Percentiles rank a stretch among this genome's conserved stretches.
Conservation (phyloP, 1,140 invertebrate species). For the Calycopis cecrops region DNA sequence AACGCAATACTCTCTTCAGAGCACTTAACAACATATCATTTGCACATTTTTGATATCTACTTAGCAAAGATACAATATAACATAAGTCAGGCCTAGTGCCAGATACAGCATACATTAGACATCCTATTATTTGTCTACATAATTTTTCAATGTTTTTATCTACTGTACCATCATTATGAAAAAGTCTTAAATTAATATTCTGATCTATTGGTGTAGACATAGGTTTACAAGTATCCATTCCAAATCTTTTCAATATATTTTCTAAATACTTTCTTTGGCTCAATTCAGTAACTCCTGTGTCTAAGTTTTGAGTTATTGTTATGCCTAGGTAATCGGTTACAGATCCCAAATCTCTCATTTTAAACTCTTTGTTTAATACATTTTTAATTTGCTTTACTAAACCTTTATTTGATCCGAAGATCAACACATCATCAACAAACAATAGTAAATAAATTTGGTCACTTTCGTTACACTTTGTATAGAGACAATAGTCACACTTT, state of each 20-base stretch:
- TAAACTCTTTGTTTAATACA: slow-evolving; percentile 45
- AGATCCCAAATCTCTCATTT: slow-evolving; percentile 48
- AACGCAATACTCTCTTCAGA: slow-evolving; percentile 34
- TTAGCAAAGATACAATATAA: slow-evolving; percentile 32
- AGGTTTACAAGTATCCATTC: slow-evolving; percentile 47
- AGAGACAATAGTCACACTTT: no score
- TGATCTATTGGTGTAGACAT: slow-evolving; percentile 41
- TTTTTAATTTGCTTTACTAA: slow-evolving; percentile 32
- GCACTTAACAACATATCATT: slow-evolving; percentile 25
- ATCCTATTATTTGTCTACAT: slow-evolving; percentile 35
- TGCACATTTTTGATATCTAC: slow-evolving; percentile 34
- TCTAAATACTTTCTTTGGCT: slow-evolving; percentile 46
- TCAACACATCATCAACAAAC: slow-evolving; percentile 56
- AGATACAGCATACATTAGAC: slow-evolving; percentile 36
- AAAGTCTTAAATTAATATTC: slow-evolving; percentile 32
- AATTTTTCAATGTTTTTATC: slow-evolving; percentile 27
- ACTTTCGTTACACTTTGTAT: no score
- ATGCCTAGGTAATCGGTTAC: slow-evolving; percentile 43
- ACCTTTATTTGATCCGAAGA: slow-evolving; percentile 31
- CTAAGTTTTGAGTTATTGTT: no score
- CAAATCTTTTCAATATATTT: slow-evolving; percentile 43
- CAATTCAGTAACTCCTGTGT: slow-evolving; percentile 31
- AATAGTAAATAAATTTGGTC: no score
- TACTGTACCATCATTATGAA: no score
- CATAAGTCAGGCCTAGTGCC: slow-evolving; percentile 39